A percentile compares a stretch with the other conserved stretches of the same genome.
These are phyloP conservation scores for Heliornis fulica DNA, from an alignment of 2,113 vertebrate species.

Conservation along the genomic window DNA sequence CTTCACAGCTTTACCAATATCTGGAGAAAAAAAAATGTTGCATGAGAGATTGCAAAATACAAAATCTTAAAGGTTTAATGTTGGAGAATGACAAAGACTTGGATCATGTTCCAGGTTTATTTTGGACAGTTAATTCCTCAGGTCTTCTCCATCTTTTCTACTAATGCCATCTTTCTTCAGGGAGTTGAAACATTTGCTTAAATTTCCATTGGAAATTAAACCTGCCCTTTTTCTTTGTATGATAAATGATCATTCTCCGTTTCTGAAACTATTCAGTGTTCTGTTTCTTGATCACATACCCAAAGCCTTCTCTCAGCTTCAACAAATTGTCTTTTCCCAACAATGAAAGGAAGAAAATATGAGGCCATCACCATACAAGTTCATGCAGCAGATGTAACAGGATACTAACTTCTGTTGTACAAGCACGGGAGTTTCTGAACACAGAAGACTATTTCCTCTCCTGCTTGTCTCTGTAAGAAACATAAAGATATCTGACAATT, in stretches of 20 bases:
- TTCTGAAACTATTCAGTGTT: neutral
- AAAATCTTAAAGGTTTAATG: neutral
- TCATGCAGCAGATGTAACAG: neutral
- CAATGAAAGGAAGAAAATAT: neutral
- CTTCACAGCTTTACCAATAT: neutral
- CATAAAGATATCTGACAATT: neutral
- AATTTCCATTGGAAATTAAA: neutral
- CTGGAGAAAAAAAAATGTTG: neutral
- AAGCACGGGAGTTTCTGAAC: neutral
- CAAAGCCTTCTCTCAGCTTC: neutral
- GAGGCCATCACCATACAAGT: neutral
- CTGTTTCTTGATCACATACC: neutral
- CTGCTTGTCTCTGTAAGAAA: neutral
- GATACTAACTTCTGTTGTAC: neutral
- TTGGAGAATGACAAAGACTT: neutral
- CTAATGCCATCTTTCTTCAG: neutral
- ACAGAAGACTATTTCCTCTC: neutral
- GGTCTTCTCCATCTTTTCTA: neutral
- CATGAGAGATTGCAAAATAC: neutral
- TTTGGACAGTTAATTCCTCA: neutral
- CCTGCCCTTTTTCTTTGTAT: neutral
- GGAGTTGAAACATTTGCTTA: neutral
- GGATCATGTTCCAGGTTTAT: neutral
- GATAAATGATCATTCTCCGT: neutral
- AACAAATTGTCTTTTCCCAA: neutral